Evolutionary conservation across 2,797 vertebrate genomes (phyloP).

Genomic region (Molothrus ater): DNA sequence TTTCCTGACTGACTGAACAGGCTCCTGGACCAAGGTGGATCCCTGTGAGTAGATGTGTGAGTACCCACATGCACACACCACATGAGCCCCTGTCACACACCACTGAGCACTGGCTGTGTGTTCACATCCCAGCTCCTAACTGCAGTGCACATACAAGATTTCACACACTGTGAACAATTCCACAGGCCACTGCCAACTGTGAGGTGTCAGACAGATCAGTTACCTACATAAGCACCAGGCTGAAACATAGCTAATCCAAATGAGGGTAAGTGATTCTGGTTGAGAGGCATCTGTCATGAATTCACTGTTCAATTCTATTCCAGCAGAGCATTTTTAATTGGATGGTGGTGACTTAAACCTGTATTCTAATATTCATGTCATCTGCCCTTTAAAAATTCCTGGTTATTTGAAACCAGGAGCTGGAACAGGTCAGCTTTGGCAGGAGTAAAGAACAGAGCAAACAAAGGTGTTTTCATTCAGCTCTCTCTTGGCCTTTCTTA

Average conservation of each 20-base stretch:
- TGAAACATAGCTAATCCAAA: not conserved
- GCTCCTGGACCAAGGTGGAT: not conserved
- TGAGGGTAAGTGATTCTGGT: not conserved
- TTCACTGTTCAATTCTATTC: not conserved
- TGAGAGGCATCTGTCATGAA: not conserved
- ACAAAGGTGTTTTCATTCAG: slow-evolving; percentile 33
- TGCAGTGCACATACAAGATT: not conserved
- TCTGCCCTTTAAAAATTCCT: slow-evolving; percentile 28
- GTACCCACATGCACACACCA: not conserved
- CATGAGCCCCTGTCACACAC: not conserved
- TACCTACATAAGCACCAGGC: not conserved
- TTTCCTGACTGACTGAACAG: not conserved
- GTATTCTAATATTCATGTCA: not conserved
- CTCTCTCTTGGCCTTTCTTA: not conserved
- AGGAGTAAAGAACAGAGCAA: not conserved
- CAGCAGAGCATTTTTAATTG: not conserved
- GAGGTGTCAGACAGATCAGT: not conserved
- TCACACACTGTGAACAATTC: not conserved
- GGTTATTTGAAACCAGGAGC: slow-evolving; percentile 14
- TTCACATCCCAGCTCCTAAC: not conserved
- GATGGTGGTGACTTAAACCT: not conserved
- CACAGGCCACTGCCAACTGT: not conserved
- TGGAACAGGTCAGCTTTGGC: slow-evolving; percentile 18
- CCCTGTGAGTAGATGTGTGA: not conserved
- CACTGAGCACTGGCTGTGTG: not conserved